Conservation (phyloP, 1,140 invertebrate species). For the Drosophila sp. region DNA sequence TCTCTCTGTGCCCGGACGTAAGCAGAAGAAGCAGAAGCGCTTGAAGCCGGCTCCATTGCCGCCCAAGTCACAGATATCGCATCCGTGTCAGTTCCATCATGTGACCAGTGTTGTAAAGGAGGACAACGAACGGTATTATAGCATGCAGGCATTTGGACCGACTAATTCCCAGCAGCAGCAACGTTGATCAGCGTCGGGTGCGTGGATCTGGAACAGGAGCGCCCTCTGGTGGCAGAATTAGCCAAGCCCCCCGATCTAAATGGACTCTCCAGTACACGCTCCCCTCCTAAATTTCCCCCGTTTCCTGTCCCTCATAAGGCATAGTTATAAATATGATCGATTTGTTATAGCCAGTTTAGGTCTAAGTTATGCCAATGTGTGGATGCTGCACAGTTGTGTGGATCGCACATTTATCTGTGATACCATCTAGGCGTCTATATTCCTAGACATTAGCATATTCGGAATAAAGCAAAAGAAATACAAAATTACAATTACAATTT, state of each 20-base stretch:
- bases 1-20: conserved; percentile 88
- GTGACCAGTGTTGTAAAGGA: conserved; percentile 91
- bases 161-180: conserved; percentile 75
- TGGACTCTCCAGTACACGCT: conserved; percentile 17
- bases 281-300: not conserved
- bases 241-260: not conserved
- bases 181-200: conserved; percentile 80
- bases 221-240: conserved; percentile 79
- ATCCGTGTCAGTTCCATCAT: conserved; percentile 94
- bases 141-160: conserved; percentile 87
- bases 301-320: not conserved
- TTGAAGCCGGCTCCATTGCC: conserved; percentile 87
- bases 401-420: conserved; percentile 76
- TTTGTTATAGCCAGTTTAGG: conserved; percentile 61
- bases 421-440: conserved; percentile 72
- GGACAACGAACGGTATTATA: conserved; percentile 89
- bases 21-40: conserved; percentile 86
- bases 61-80: conserved; percentile 92
- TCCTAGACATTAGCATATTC: conserved; percentile 43
- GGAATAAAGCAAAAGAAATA: conserved; percentile 20
- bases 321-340: conserved; percentile 20
- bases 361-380: conserved; percentile 70
- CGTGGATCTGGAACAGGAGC: conserved; percentile 80
- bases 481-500: conserved; percentile 36
- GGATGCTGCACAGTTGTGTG: conserved; percentile 39